Evolutionary conservation across 1,140 invertebrate species (phyloP).

Genomic region (Zaprionus lachaisei): DNA sequence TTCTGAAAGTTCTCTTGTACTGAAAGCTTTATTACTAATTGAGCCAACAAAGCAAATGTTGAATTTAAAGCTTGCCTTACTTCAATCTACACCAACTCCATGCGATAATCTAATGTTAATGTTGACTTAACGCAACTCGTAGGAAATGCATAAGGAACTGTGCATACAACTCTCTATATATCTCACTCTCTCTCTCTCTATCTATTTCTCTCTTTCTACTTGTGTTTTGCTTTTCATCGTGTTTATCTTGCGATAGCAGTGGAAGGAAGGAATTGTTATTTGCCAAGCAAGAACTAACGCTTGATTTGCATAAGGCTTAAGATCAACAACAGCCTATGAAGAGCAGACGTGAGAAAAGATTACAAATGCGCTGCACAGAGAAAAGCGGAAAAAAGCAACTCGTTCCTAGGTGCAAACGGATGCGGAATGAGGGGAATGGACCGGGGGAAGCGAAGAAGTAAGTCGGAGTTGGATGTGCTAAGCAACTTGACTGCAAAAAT

Average conservation of each 20-base stretch:
- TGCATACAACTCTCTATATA: neutral
- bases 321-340: constrained; percentile 39
- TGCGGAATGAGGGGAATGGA: constrained; percentile 10
- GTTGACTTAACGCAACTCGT: neutral
- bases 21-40: neutral
- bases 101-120: constrained; percentile 22
- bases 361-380: constrained; percentile 16
- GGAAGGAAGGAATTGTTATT: constrained; percentile 28
- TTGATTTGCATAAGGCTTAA: constrained; percentile 52
- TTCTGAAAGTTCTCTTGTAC: neutral
- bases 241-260: constrained; percentile 27
- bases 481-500: constrained; percentile 63
- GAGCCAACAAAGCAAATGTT: neutral
- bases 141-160: constrained; percentile 7
- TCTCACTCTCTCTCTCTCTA: neutral
- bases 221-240: neutral
- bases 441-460: neutral
- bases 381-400: constrained; percentile 42
- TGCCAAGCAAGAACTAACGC: constrained; percentile 1
- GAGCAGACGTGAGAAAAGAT: constrained; percentile 23
- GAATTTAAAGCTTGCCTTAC: neutral
- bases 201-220: neutral
- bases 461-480: constrained; percentile 41
- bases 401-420: constrained; percentile 45
- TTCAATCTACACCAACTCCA: neutral